These are phyloP conservation scores for Trichopoda pennipes DNA, from an alignment of 2,888 invertebrate species.

Conservation along the genomic window DNA sequence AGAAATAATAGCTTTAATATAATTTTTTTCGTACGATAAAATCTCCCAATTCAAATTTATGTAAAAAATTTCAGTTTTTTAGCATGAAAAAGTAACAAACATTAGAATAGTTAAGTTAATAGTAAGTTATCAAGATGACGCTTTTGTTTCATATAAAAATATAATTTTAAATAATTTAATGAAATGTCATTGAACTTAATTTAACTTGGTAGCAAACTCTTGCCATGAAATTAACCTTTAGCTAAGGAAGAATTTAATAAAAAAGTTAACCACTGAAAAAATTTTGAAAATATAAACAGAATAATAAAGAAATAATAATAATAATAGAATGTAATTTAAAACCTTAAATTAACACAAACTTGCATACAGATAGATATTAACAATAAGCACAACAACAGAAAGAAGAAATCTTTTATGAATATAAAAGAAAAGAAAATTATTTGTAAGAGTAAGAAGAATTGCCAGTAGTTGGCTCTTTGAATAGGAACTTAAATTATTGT, in stretches of 20 bases:
- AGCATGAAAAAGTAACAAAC: background rate
- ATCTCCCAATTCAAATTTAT: conserved; percentile 22
- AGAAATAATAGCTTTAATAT: conserved; percentile 5
- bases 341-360: conserved; percentile 50
- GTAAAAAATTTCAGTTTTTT: background rate
- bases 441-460: conserved; percentile 28
- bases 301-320: conserved; percentile 29
- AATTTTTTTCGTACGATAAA: background rate
- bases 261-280: conserved; percentile 61
- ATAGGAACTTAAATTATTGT: conserved; percentile 56
- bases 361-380: conserved; percentile 16
- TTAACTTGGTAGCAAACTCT: conserved; percentile 45
- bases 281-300: conserved; percentile 42
- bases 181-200: conserved; percentile 57
- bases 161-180: conserved; percentile 10
- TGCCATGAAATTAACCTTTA: conserved; percentile 67
- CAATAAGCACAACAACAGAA: background rate
- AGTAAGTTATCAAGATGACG: no score
- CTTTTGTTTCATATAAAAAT: background rate
- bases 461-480: conserved; percentile 31
- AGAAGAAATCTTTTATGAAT: conserved; percentile 24
- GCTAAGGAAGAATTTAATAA: conserved; percentile 52
- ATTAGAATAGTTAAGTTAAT: no score
- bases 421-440: conserved; percentile 6
- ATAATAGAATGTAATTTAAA: conserved; percentile 60